These are phyloP conservation scores for Clanis bilineata DNA, from an alignment of 2,888 invertebrate genomes.

Conservation along the genomic window DNA sequence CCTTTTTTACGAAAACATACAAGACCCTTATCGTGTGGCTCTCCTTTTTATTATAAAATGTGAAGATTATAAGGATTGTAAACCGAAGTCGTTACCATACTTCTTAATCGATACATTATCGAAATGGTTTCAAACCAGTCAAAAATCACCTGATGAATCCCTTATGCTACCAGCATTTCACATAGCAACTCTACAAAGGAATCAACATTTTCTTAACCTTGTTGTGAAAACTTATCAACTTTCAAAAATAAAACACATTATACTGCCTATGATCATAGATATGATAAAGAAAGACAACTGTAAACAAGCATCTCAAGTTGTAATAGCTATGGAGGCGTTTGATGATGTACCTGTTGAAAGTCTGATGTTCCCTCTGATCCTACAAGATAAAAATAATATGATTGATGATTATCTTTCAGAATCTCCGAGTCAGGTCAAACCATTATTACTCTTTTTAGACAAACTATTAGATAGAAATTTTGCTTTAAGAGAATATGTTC, in stretches of 20 bases:
- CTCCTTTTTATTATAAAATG: slow-evolving; percentile 83
- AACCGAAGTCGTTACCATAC: slow-evolving; percentile 83
- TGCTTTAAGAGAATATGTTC: slow-evolving; percentile 80
- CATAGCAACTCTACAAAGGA: slow-evolving; percentile 86
- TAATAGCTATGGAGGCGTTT: slow-evolving; percentile 85
- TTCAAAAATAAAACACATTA: slow-evolving; percentile 80
- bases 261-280: slow-evolving; percentile 83
- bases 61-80: slow-evolving; percentile 84
- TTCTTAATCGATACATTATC: slow-evolving; percentile 84
- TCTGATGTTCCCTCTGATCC: slow-evolving; percentile 88
- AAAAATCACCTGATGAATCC: slow-evolving; percentile 65
- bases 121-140: slow-evolving; percentile 67
- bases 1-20: slow-evolving; percentile 70
- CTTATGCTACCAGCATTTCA: slow-evolving; percentile 88
- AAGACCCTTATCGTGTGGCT: slow-evolving; percentile 83
- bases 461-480: slow-evolving; percentile 84
- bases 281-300: slow-evolving; percentile 78
- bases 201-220: slow-evolving; percentile 83
- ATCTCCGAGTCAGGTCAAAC: slow-evolving; percentile 84
- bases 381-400: slow-evolving; percentile 90
- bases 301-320: slow-evolving; percentile 89
- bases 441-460: slow-evolving; percentile 87
- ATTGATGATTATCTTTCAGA: slow-evolving; percentile 89
- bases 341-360: slow-evolving; percentile 86
- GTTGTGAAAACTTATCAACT: slow-evolving; percentile 86